A percentile compares a stretch with the other conserved stretches of the same genome.
Evolutionary conservation across 2,113 vertebrate genomes (phyloP).

Genomic region (Oreocharis arfaki): DNA sequence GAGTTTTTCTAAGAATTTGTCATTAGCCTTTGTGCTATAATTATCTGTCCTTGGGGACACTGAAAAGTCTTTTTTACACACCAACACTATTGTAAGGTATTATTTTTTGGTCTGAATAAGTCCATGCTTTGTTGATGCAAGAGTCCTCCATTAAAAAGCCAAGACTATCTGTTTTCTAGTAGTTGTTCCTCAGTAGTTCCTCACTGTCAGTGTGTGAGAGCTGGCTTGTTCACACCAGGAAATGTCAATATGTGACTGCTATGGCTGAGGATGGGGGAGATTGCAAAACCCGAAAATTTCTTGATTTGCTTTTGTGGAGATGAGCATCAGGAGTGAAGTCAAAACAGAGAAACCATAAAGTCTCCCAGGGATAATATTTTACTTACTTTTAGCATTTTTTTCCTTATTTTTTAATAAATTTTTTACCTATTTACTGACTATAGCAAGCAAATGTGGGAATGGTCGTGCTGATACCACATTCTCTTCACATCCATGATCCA

Average conservation of each 20-base stretch:
- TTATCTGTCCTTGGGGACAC: neutral
- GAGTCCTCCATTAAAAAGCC: neutral
- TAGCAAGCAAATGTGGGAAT: neutral
- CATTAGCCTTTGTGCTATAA: neutral
- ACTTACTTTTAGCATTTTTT: neutral
- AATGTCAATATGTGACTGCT: neutral
- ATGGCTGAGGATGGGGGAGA: neutral
- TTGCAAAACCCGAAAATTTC: neutral
- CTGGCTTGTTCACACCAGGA: neutral
- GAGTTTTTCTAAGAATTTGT: neutral
- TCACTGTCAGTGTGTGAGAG: neutral
- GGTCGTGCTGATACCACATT: neutral
- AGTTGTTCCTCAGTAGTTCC: neutral
- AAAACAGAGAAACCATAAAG: neutral
- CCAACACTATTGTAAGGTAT: neutral
- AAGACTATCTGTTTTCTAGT: neutral
- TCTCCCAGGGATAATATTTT: neutral
- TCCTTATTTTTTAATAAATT: neutral
- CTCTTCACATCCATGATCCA: neutral
- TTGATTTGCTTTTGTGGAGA: neutral
- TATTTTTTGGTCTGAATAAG: neutral
- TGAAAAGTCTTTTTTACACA: neutral
- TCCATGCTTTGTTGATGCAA: neutral
- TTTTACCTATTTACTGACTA: neutral
- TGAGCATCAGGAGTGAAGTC: neutral